Base-by-base conservation (phyloP, 2,113 vertebrate species). In the Urocitellus parryii region DNA sequence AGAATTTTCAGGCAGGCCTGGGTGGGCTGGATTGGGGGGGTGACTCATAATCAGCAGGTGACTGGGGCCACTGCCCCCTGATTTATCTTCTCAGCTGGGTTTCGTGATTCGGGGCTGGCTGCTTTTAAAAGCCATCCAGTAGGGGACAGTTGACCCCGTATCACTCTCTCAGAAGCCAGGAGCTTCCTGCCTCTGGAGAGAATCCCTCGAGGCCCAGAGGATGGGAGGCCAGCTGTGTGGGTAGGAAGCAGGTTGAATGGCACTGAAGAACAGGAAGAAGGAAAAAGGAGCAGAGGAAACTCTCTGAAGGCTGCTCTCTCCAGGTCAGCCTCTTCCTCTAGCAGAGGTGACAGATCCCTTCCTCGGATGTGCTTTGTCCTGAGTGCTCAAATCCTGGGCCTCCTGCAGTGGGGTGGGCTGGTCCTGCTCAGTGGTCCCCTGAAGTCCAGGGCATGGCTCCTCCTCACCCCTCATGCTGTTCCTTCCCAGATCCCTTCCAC, bases 21-120 rank as follows among this genome's bases (percentile, higher is more conserved):
- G 13, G 37, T 0, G 0, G 12, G 13, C 27, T 8, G 9, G 6
- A 45, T 2, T 20, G 27, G 34, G 67, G n/a, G 48, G 53, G 67
- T 24, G 51, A 82, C 10, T 45, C 27, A 24, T 7, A 67, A 61
- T 77, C 45, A 76, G 7, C 27, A 65, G 80, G 51, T 9, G 27
- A 48, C 4, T 11, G 13, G 53, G 24, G 63, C 0, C 0, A 0
- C 65, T 34, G 16, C 6, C 67, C 14, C 34, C 2, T 4, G 68
- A 8, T 58, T 51, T 53, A 18, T 65, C 29, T 90, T 58, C 39
- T 82, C 48, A 84, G 90, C 39, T 24, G 14, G 67, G 51, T 74
- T 48, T 73, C 39, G 67, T 45, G 82, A 24, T 65, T 78, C 24
- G 20, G 56, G 56, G 53, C 13, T 27, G 25, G 34, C 32, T 45